phyloP scores from a whole-genome alignment of 2,113 vertebrate genomes.

The Gulo gulo region DNA sequence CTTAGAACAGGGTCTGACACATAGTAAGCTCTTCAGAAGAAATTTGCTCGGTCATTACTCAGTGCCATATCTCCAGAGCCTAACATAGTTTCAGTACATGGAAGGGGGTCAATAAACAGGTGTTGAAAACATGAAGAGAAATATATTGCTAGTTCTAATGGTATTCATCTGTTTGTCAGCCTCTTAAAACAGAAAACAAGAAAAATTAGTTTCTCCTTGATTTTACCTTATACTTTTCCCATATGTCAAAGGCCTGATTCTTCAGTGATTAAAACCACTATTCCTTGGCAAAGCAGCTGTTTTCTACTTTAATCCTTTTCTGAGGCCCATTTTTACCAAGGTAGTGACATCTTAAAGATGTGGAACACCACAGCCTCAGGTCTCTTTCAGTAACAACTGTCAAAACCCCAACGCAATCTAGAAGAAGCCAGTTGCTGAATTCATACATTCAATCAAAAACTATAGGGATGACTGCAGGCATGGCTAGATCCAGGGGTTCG shows the following conservation, averaged over 20 bases:
- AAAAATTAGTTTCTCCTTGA: conserved; percentile 38
- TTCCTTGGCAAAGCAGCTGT: conserved; percentile 51
- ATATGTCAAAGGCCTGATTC: conserved; percentile 14
- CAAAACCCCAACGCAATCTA: conserved; percentile 2
- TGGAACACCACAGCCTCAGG: conserved; percentile 24
- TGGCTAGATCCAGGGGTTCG: background rate
- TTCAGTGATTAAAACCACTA: conserved; percentile 48
- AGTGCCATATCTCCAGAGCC: background rate
- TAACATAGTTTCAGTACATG: background rate
- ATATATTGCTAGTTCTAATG: conserved; percentile 28
- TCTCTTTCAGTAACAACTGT: background rate
- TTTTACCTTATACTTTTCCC: conserved; percentile 54
- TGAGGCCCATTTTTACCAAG: conserved; percentile 39
- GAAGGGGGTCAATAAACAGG: conserved; percentile 41
- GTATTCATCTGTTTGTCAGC: conserved; percentile 28
- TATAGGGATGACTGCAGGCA: background rate
- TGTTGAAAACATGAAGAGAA: conserved; percentile 42
- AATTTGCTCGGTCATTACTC: conserved; percentile 33
- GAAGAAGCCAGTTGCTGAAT: conserved; percentile 23
- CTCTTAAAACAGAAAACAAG: conserved; percentile 45
- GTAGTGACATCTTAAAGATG: conserved; percentile 49
- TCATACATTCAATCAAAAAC: background rate
- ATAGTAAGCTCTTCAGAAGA: conserved; percentile 10
- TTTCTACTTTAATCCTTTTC: conserved; percentile 48
- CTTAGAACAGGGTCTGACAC: conserved; percentile 7